phyloP scores from a whole-genome alignment of 23 tunicate genomes.

The Trididemnum nubilum region DNA sequence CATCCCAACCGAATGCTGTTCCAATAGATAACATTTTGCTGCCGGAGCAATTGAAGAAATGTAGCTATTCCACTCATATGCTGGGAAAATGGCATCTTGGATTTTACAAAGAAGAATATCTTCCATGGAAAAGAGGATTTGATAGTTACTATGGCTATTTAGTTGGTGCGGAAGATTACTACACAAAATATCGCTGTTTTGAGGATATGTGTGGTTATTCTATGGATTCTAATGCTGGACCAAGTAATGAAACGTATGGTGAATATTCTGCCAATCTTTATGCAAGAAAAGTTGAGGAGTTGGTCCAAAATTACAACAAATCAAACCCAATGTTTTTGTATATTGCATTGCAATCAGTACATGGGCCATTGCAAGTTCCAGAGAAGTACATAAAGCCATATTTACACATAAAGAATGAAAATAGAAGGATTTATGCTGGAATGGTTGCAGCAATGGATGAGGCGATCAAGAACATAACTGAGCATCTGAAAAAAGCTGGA shows the following conservation, averaged over 20 bases:
- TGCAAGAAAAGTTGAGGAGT: slow-evolving; percentile 33
- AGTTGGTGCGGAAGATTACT: slow-evolving; percentile 33
- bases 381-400: slow-evolving; percentile 48
- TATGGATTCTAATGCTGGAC: slow-evolving; percentile 24
- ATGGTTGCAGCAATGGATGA: slow-evolving; percentile 60
- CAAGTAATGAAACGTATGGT: slow-evolving; percentile 41
- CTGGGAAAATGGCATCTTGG: slow-evolving; percentile 91
- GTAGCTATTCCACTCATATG: slow-evolving; percentile 78
- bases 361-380: slow-evolving; percentile 67
- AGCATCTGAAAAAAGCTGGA: slow-evolving; percentile 33
- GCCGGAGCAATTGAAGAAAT: slow-evolving; percentile 54
- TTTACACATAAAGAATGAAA: slow-evolving; percentile 35
- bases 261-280: slow-evolving; percentile 37
- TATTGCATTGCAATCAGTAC: slow-evolving; percentile 77
- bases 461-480: slow-evolving; percentile 32
- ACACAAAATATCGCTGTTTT: slow-evolving; percentile 6
- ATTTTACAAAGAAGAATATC: slow-evolving; percentile 50
- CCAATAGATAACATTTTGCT: slow-evolving; percentile 56
- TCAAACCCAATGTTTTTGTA: slow-evolving; percentile 73
- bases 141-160: slow-evolving; percentile 45
- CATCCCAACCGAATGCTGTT: slow-evolving; percentile 56
- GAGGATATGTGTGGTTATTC: slow-evolving; percentile 31
- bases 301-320: slow-evolving; percentile 24
- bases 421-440: slow-evolving; percentile 46
- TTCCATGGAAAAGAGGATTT: slow-evolving; percentile 78